phyloP scores from a whole-genome alignment of 2,797 vertebrate species.

The Glossophaga mutica region DNA sequence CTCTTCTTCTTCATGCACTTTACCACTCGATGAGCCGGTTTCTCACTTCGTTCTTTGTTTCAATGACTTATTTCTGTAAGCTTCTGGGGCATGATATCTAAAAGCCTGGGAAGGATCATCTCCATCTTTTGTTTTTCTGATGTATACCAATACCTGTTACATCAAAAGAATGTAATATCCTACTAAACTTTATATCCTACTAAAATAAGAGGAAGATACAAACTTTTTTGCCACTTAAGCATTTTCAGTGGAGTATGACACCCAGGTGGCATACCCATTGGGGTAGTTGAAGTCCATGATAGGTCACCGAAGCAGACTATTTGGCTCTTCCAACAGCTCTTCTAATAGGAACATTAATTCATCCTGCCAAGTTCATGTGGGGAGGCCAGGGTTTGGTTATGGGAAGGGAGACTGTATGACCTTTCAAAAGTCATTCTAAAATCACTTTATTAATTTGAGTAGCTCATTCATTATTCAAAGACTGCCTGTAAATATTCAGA shows the following conservation, averaged over 20 bases:
- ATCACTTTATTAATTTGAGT: neutral
- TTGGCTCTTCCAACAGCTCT: neutral
- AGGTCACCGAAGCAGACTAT: neutral
- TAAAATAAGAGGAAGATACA: neutral
- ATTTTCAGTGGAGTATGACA: neutral
- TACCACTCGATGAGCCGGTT: neutral
- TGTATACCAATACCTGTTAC: neutral
- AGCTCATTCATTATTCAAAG: constrained; percentile 13
- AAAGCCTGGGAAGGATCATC: neutral
- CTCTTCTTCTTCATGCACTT: neutral
- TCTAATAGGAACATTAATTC: neutral
- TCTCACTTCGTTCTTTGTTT: neutral
- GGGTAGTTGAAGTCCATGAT: neutral
- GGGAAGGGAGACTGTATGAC: neutral
- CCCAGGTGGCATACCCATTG: too few species aligned
- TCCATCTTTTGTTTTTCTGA: neutral
- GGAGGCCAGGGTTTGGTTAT: neutral
- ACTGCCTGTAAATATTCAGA: neutral
- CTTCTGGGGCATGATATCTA: neutral
- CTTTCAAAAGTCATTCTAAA: neutral
- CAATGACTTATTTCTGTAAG: neutral
- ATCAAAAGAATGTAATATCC: neutral
- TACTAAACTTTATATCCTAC: neutral
- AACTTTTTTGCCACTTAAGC: neutral
- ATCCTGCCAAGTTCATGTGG: neutral